Base-by-base conservation (phyloP, 2,797 vertebrate genomes). In the Coilia nasus region DNA sequence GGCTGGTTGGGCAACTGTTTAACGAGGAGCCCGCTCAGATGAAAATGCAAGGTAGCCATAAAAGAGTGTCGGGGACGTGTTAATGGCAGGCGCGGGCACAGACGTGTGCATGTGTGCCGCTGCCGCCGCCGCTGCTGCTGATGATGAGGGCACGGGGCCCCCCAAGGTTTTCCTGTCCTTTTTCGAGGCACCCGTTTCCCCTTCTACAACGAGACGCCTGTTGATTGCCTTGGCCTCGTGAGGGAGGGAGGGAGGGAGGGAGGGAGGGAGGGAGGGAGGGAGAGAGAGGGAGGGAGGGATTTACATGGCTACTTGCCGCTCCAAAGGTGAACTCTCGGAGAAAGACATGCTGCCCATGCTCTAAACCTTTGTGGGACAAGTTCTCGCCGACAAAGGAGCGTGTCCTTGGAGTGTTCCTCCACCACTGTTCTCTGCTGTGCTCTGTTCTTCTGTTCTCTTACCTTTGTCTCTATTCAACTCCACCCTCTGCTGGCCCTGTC, bases 401-500 rank as follows among this genome's bases (percentile, higher is more conserved):
- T 25, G 23, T 28, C 62, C 62, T 67, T 67, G 62, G 62, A 28
- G 12, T 28, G 11, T 7, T 67, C 15, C 62, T 67, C n/a, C 12
- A 28, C 10, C 62, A 67, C 62, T 15, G 62, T 28, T 67, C 62
- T n/a, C 25, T 67, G 11, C 11, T 2, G 2, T 31, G 1, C 62
- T 67, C 50, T 67, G 11, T 15, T 31, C 50, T 47, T 3, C 47
- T 19, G 35, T 14, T 62, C 87, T 85, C 64, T 50, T 47, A 47
- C 67, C 80, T 62, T 80, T 47, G 19, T 50, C 10, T 7, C 62
- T 82, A 80, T 44, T 86, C 85, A 62, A 87, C 64, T 87, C 84
- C 83, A 47, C 82, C 59, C 86, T 62, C 87, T 81, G n/a, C n/a
- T n/a, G n/a, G n/a, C 85, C 35, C 64, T 75, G 23, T 75, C 10